Evolutionary conservation across 2,113 vertebrate species (phyloP).

Genomic region (Ageneiosus marmoratus): DNA sequence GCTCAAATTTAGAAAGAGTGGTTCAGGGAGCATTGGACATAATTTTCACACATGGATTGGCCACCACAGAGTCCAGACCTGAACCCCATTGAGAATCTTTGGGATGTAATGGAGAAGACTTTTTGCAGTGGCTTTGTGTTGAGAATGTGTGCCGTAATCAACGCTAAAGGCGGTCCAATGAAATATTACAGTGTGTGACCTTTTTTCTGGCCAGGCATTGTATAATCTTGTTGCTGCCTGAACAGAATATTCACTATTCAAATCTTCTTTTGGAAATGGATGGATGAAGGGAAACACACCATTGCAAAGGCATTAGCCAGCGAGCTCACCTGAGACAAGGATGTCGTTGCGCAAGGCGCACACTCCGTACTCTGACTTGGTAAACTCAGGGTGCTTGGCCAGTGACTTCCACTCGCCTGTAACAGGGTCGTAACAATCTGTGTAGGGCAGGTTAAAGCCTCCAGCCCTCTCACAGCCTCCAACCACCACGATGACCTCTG

Average conservation of each 20-base stretch:
- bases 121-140: too few relatives aligned
- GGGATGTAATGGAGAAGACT: too few relatives aligned
- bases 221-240: not conserved
- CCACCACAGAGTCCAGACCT: too few relatives aligned
- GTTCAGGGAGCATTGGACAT: too few relatives aligned
- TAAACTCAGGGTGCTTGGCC: slow-evolving; percentile 96
- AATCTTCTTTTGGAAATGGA: not conserved
- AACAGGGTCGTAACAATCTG: slow-evolving; percentile 95
- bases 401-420: slow-evolving; percentile 97
- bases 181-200: too few relatives aligned
- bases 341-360: slow-evolving; percentile 97
- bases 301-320: not conserved
- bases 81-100: too few relatives aligned
- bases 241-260: not conserved
- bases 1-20: too few relatives aligned
- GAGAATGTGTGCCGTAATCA: too few relatives aligned
- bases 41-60: too few relatives aligned
- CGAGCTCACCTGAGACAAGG: slow-evolving; percentile 90
- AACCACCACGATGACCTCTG: slow-evolving; percentile 97
- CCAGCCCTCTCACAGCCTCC: slow-evolving; percentile 95
- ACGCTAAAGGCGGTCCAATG: too few relatives aligned
- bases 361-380: slow-evolving; percentile 96
- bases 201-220: too few relatives aligned
- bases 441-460: slow-evolving; percentile 96
- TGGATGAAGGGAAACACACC: not conserved